Evolutionary conservation across 2,113 vertebrate genomes (phyloP).

Genomic region (Gymnogyps californianus): DNA sequence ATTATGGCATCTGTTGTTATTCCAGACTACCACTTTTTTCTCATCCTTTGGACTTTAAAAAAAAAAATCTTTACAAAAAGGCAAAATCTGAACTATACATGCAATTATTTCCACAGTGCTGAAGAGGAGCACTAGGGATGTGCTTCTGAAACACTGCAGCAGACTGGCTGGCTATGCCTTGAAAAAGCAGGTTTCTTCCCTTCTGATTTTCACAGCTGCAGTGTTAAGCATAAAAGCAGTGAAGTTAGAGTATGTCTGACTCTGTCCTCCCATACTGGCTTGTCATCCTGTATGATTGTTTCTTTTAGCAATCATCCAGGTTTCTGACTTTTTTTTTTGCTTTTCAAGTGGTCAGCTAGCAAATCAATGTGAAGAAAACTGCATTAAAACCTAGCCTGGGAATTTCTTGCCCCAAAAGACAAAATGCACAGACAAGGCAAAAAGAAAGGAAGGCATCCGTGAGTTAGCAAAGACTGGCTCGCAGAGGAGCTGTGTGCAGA

Average conservation of each 20-base stretch:
- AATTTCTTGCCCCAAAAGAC: not conserved
- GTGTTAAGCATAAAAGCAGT: not conserved
- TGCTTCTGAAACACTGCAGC: not conserved
- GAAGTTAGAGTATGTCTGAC: not conserved
- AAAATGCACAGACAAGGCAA: not conserved
- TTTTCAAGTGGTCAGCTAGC: not conserved
- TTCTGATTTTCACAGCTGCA: conserved; percentile 8
- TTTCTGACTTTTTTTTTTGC: not conserved
- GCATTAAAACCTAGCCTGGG: not conserved
- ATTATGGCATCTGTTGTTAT: not conserved
- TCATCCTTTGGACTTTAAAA: not conserved
- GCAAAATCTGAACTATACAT: not conserved
- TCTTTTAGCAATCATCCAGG: not conserved
- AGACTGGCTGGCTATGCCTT: not conserved
- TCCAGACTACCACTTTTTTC: not conserved
- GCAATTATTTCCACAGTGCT: not conserved
- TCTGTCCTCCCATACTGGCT: not conserved
- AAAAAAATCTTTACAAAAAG: not conserved
- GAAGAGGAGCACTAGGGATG: not conserved
- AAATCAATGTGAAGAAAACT: not conserved
- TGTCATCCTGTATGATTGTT: not conserved
- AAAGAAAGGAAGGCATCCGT: not conserved
- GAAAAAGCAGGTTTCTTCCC: not conserved
- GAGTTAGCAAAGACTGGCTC: not conserved
- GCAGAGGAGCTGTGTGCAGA: not conserved